Evolutionary conservation across 2,113 vertebrate genomes (phyloP).

Genomic region (Osmerus eperlanus): DNA sequence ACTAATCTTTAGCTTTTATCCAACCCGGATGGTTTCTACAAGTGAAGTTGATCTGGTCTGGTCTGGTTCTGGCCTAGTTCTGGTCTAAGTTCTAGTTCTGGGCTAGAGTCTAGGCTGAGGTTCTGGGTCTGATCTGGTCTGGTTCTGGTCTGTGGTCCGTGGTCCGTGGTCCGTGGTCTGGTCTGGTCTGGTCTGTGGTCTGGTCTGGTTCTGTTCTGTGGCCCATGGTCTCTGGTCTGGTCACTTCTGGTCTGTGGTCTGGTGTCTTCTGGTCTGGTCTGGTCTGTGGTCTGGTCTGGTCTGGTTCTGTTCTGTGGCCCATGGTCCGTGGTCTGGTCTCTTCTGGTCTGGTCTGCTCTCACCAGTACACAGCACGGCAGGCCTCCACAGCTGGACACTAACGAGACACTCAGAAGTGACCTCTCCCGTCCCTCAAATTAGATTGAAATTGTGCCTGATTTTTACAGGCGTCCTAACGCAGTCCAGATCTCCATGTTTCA

Average conservation of each 20-base stretch:
- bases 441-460: slow-evolving; percentile 73
- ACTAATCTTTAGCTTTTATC: slow-evolving; percentile 45
- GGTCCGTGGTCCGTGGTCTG: neutral
- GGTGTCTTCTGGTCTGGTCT: slow-evolving; percentile 23
- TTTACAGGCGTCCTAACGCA: slow-evolving; percentile 76
- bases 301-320: too few relatives aligned
- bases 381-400: slow-evolving; percentile 54
- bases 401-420: slow-evolving; percentile 63
- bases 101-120: too few relatives aligned
- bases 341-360: slow-evolving; percentile 6
- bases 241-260: neutral
- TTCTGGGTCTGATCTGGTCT: too few relatives aligned
- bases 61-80: neutral
- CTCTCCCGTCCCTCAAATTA: slow-evolving; percentile 65
- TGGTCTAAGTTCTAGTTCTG: neutral
- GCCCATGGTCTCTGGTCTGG: neutral
- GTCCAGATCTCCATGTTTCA: slow-evolving; percentile 73
- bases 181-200: neutral
- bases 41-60: too few relatives aligned
- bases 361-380: neutral
- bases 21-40: neutral
- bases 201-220: neutral
- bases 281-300: slow-evolving; percentile 38
- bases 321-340: too few relatives aligned
- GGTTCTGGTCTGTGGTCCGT: neutral